Conservation (phyloP, 2,797 vertebrate species). For the Basileuterus tristriatus region DNA sequence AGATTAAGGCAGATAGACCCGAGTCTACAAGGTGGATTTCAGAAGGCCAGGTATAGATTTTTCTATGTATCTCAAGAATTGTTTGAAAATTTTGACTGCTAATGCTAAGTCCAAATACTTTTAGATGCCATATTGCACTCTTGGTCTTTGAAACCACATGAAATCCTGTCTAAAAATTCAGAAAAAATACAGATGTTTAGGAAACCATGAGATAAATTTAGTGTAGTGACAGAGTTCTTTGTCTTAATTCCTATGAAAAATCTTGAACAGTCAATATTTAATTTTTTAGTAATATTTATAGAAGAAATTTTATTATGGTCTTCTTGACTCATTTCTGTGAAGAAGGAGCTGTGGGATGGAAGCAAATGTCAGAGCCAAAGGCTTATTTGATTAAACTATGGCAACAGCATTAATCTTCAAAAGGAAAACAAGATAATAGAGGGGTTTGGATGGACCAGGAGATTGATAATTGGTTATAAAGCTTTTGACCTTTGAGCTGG, state of each 20-base stretch:
- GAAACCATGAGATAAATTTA: neutral
- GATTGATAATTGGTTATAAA: slow-evolving; percentile 58
- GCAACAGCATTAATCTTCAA: slow-evolving; percentile 42
- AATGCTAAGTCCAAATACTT: neutral
- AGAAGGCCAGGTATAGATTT: neutral
- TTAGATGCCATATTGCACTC: neutral
- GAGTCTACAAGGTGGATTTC: neutral
- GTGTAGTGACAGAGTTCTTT: neutral
- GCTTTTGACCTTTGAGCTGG: slow-evolving; percentile 28
- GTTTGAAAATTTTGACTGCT: neutral
- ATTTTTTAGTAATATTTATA: neutral
- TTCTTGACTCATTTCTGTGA: neutral
- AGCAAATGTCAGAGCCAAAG: slow-evolving; percentile 29
- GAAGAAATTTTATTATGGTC: neutral
- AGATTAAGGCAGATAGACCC: neutral
- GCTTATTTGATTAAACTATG: slow-evolving; percentile 54
- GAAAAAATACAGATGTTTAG: neutral
- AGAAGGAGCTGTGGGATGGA: neutral
- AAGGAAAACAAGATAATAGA: slow-evolving; percentile 51
- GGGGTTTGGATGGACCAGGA: slow-evolving; percentile 28
- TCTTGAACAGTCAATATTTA: slow-evolving; percentile 1
- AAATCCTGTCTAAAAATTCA: neutral
- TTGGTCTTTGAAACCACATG: neutral
- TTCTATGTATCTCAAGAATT: neutral
- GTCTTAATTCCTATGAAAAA: neutral